Evolutionary conservation across 2,797 vertebrate genomes (phyloP), one percentile per base, ranked within the genome.

Genomic region (Dermochelys coriacea): DNA sequence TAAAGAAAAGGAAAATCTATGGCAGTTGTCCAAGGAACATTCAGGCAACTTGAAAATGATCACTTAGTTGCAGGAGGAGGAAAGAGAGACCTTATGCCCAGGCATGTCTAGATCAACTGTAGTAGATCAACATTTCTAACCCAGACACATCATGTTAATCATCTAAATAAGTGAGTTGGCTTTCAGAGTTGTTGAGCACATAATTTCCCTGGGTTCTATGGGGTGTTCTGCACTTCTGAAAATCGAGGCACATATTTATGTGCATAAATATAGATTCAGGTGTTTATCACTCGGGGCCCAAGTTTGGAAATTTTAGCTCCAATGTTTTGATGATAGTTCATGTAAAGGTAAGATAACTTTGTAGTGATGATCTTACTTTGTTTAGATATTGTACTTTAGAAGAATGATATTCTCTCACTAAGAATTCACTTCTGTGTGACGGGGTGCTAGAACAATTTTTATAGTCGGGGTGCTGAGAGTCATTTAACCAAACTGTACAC

Each of bases 11-110:
- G 31, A 61, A 51, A 71, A 79, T 15, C 55, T 86, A 52, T 84
- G 49, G 82, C 47, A 78, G 19, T 45, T 93, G 84, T 82, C 27
- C 84, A 95, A 95, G 14, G n/a, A 95, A 81, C 85, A 87, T 61
- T 88, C 78, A 90, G 59, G 41, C 19, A 16, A n/a, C 68, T 3
- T 93, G 83, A 83, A 95, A 77, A 68, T 29, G 0, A 93, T 10
- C 79, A n/a, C 45, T 4, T 68, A 21, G 71, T 8, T 54, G 29
- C 81, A 15, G 74, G 59, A 4, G 89, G 25, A 6, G 52, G 37
- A 37, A 74, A 71, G 41, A 80, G 55, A 29, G 64, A 12, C 23
- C 12, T 34, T 83, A 68, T 74, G 34, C n/a, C 11, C 6, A 74
- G n/a, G 49, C 6, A n/a, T 15, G 4, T 64, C 61, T 79, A 47